Evolutionary conservation across 2,113 vertebrate genomes (phyloP), one percentile per base, ranked within the genome.

Genomic region (Mirza zaza): DNA sequence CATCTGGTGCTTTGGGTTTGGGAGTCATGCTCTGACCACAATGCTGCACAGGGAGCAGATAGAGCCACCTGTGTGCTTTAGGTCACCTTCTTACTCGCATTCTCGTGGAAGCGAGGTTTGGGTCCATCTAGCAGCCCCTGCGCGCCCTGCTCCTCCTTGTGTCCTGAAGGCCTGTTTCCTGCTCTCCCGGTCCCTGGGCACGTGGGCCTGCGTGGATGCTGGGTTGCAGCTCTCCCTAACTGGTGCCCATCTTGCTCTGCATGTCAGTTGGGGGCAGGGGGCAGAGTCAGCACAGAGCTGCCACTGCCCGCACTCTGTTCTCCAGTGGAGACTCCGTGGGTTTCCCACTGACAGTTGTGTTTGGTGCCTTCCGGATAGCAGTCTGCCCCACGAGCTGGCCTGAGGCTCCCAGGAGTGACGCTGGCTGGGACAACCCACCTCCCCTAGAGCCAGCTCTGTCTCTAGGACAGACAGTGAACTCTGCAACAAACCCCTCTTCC

Each of bases 51-150:
- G 70, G 42, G 18, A 8, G 18, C 45, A 36, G 52, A 14, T 13
- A 4, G 17, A 36, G 36, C 36, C 36, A 10, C 13, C 50, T 45
- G 9, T 4, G 3, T 23, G 32, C 32, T n/a, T 14, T 18, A 25
- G 7, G 34, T 75, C 11, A 4, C 75, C 6, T n/a, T 45, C 5
- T 27, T 55, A 29, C 25, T 2, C 0, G 0, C 9, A 15, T 65
- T 32, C 7, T 27, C 29, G 42, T n/a, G 52, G 75, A 23, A 73
- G 61, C 25, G 21, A 8, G 29, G 45, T 88, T n/a, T 55, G 10
- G 61, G 50, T 71, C 18, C 48, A 13, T 14, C 36, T 15, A 27
- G 48, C 42, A 8, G 11, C 1, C 75, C 42, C 59, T 25, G 17
- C 45, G 48, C 8, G 7, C 23, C n/a, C 29, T 36, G n/a, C 17